Evolutionary conservation across 2,888 invertebrate species (phyloP).

Genomic region (Branchipolynoe longqiensis): DNA sequence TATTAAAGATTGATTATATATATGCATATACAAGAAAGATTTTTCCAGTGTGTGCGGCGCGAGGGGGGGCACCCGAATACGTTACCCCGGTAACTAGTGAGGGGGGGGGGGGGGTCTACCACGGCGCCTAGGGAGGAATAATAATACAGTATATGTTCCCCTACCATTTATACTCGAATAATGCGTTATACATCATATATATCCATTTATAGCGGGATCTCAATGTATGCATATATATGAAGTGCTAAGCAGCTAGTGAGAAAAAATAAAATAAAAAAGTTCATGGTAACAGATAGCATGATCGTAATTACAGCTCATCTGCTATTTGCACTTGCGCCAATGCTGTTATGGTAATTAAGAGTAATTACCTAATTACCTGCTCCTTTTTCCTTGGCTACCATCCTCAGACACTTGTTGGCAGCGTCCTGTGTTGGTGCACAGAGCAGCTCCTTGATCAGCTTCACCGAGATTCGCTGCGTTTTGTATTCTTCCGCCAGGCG

Average conservation of each 20-base stretch:
- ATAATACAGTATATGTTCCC: too few relatives aligned
- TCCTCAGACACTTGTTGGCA: slow-evolving; percentile 77
- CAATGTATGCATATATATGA: background rate
- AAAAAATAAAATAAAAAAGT: background rate
- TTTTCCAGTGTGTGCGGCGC: too few relatives aligned
- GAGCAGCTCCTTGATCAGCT: slow-evolving; percentile 79
- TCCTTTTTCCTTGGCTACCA: slow-evolving; percentile 78
- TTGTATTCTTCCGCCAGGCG: slow-evolving; percentile 79
- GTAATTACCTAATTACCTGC: slow-evolving; percentile 65
- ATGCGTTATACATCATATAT: too few relatives aligned
- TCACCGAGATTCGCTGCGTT: slow-evolving; percentile 78
- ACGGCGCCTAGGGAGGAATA: too few relatives aligned
- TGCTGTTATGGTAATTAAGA: too few relatives aligned
- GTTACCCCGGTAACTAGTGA: too few relatives aligned
- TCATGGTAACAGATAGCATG: background rate
- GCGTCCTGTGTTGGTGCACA: slow-evolving; percentile 77
- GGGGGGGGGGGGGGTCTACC: too few relatives aligned
- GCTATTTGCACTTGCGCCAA: too few relatives aligned
- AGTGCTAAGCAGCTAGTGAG: background rate
- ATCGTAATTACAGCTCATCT: background rate
- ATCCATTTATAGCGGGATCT: background rate
- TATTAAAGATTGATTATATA: too few relatives aligned
- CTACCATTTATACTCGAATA: too few relatives aligned
- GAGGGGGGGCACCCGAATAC: too few relatives aligned
- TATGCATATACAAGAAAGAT: too few relatives aligned